phyloP scores from a whole-genome alignment of 2,797 vertebrate species.

The Hydrolagus colliei region DNA sequence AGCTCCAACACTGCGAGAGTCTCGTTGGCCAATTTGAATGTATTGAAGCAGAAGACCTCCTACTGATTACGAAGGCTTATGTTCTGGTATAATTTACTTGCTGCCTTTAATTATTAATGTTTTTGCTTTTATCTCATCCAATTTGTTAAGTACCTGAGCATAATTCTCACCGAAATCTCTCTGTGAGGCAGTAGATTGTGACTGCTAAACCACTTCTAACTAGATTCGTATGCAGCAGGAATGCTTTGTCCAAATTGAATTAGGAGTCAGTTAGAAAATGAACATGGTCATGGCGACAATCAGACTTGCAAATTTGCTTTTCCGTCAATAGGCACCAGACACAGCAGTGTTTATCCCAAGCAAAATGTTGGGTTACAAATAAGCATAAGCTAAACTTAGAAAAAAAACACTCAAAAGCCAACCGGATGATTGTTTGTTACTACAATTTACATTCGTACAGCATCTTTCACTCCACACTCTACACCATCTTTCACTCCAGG shows the following conservation, averaged over 20 bases:
- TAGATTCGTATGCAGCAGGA: neutral
- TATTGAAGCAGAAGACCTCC: neutral
- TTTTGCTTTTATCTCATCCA: neutral
- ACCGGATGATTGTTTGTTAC: too few species aligned
- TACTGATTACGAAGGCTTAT: neutral
- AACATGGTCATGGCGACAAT: too few species aligned
- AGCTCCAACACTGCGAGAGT: neutral
- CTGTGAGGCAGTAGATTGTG: neutral
- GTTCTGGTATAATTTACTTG: neutral
- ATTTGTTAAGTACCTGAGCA: neutral
- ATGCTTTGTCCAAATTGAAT: neutral
- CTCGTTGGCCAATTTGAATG: neutral
- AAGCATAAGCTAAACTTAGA: too few species aligned
- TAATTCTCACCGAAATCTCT: neutral
- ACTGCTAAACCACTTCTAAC: neutral
- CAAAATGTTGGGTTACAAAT: too few species aligned
- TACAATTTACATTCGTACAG: too few species aligned
- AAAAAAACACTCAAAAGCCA: too few species aligned
- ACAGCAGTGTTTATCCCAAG: too few species aligned
- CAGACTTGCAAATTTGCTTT: too few species aligned
- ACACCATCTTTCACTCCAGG: too few species aligned
- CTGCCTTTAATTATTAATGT: neutral
- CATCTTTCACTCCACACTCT: too few species aligned
- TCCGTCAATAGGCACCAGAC: too few species aligned
- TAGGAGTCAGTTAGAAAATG: neutral